Conservation (phyloP, 2,888 invertebrate species). For the Piscicola geometra region DNA sequence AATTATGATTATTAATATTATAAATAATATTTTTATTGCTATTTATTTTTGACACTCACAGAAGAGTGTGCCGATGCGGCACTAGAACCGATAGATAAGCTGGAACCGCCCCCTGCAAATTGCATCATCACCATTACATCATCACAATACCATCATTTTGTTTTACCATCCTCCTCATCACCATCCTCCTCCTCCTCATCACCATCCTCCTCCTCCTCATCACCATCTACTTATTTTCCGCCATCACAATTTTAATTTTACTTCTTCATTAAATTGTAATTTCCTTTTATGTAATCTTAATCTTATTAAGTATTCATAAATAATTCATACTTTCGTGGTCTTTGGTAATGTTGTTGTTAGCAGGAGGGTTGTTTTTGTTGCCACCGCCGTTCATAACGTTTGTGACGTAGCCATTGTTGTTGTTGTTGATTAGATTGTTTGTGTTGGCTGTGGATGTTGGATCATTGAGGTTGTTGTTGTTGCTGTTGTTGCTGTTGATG, state of each 20-base stretch:
- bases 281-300: no score
- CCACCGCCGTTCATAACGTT: not conserved
- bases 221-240: no score
- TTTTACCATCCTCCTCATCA: no score
- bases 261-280: no score
- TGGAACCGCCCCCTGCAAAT: conserved; percentile 23
- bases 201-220: no score
- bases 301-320: no score
- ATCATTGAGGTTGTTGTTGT: not conserved
- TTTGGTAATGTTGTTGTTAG: not conserved
- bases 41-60: no score
- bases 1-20: not conserved
- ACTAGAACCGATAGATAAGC: conserved; percentile 26
- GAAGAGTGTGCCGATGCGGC: conserved; percentile 30
- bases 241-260: no score
- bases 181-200: no score
- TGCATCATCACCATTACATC: not conserved
- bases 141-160: not conserved
- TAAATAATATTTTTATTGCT: not conserved
- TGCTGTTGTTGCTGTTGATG: not conserved
- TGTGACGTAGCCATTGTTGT: not conserved
- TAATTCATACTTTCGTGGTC: no score
- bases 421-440: not conserved
- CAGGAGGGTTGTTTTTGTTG: not conserved
- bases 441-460: not conserved